phyloP scores from a whole-genome alignment of 2,113 vertebrate genomes.

The Heteronetta atricapilla region DNA sequence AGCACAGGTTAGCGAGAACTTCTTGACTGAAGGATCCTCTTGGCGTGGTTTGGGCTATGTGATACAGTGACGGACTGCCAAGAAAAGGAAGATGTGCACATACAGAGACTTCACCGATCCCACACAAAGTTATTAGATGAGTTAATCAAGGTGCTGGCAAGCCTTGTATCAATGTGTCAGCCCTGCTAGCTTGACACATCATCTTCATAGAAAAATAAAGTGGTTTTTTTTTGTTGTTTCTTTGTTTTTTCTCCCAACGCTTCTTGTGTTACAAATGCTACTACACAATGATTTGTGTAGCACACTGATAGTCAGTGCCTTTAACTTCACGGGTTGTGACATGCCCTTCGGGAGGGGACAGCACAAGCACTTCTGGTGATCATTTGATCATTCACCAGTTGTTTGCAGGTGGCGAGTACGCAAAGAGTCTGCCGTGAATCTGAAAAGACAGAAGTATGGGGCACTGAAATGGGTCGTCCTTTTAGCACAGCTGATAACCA shows the following conservation, averaged over 20 bases:
- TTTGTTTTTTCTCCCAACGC: fast-evolving
- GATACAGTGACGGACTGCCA: background rate
- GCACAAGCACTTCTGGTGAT: background rate
- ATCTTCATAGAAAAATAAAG: background rate
- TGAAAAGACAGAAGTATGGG: background rate
- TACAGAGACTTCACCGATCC: background rate
- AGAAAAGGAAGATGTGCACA: background rate
- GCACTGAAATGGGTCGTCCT: background rate
- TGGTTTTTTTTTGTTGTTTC: fast-evolving
- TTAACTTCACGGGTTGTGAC: background rate
- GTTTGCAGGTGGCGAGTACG: background rate
- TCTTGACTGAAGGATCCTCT: background rate
- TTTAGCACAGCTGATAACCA: background rate
- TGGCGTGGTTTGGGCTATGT: background rate
- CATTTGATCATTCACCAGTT: background rate
- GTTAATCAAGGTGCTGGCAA: background rate
- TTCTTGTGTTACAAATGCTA: background rate
- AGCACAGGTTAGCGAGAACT: background rate
- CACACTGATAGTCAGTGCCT: background rate
- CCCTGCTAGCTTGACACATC: background rate
- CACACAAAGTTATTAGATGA: background rate
- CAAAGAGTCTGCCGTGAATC: background rate
- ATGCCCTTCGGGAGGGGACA: background rate
- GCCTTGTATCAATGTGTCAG: background rate
- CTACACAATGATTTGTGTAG: background rate